A percentile compares a stretch with the other conserved stretches of the same genome.
Evolutionary conservation across 2,797 vertebrate genomes (phyloP).

Genomic region (Pelobates cultripes): DNA sequence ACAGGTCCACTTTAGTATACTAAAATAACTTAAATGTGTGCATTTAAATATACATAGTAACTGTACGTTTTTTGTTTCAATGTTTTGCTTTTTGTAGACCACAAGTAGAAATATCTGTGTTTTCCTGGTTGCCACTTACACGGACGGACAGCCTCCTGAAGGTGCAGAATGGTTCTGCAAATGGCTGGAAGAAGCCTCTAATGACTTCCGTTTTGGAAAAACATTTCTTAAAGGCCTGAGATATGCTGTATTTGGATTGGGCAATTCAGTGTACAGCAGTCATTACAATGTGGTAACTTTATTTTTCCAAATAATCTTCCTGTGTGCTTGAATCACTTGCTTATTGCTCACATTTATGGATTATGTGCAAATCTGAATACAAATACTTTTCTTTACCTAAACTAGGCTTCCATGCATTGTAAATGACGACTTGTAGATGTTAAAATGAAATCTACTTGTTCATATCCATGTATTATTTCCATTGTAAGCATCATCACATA

Average conservation of each 20-base stretch:
- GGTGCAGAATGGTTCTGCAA: slow-evolving; percentile 90
- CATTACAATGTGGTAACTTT: slow-evolving; percentile 88
- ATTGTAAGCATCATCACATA: too few species aligned
- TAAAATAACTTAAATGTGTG: too few species aligned
- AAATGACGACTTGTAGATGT: too few species aligned
- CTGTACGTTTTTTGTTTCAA: too few species aligned
- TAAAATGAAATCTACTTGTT: too few species aligned
- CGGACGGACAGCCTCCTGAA: slow-evolving; percentile 83
- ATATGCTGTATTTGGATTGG: slow-evolving; percentile 90
- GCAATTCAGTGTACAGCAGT: slow-evolving; percentile 83
- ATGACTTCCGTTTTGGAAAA: slow-evolving; percentile 88
- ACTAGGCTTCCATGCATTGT: too few species aligned
- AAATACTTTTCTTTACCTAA: neutral
- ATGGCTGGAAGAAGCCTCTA: slow-evolving; percentile 90
- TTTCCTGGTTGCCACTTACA: slow-evolving; percentile 90
- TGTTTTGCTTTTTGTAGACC: slow-evolving; percentile 66
- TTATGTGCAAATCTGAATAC: too few species aligned
- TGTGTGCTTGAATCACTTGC: too few species aligned
- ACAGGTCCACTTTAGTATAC: too few species aligned
- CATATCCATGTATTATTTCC: too few species aligned
- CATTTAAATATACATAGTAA: too few species aligned
- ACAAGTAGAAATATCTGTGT: slow-evolving; percentile 79
- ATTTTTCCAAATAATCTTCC: neutral
- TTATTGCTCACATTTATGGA: too few species aligned
- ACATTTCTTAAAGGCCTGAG: slow-evolving; percentile 84